phyloP scores from a whole-genome alignment of 2,888 invertebrate genomes.

The Caenorhabditis sp. region DNA sequence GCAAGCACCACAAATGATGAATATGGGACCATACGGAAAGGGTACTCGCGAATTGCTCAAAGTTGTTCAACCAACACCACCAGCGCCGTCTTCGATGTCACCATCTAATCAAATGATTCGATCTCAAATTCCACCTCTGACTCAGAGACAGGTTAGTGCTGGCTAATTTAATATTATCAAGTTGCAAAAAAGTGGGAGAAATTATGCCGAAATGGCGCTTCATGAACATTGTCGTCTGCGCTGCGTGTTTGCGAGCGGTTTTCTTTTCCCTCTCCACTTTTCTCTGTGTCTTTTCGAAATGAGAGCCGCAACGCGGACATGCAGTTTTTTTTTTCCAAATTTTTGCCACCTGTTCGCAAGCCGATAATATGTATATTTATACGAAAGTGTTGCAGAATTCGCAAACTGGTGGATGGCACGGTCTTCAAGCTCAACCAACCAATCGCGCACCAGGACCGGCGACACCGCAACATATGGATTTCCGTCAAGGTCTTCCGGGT shows the following conservation, averaged over 20 bases:
- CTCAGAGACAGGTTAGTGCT: slow-evolving; percentile 21
- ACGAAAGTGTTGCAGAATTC: slow-evolving; percentile 2
- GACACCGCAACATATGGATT: slow-evolving; percentile 47
- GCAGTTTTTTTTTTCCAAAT: background rate
- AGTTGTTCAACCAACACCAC: slow-evolving; percentile 31
- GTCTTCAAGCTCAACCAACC: slow-evolving; percentile 7
- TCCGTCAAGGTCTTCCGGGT: slow-evolving; percentile 8
- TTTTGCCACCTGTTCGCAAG: no score
- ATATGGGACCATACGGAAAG: slow-evolving; percentile 15
- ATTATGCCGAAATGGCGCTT: no score
- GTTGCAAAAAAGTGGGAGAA: no score
- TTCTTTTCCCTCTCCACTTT: no score
- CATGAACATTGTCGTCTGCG: no score
- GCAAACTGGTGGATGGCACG: slow-evolving; percentile 15
- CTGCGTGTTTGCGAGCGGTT: no score
- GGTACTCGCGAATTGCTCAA: slow-evolving; percentile 27
- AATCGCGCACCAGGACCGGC: slow-evolving; percentile 41
- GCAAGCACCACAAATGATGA: slow-evolving; percentile 9
- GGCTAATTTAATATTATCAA: no score
- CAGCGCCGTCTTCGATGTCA: slow-evolving; percentile 40
- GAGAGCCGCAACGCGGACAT: no score
- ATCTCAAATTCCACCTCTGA: slow-evolving; percentile 30
- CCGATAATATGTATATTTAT: no score
- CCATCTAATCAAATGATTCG: slow-evolving; percentile 53
- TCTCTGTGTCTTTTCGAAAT: no score